These are phyloP conservation scores for Apodemia hepburni DNA, from an alignment of 2,888 invertebrate genomes.

Conservation along the genomic window DNA sequence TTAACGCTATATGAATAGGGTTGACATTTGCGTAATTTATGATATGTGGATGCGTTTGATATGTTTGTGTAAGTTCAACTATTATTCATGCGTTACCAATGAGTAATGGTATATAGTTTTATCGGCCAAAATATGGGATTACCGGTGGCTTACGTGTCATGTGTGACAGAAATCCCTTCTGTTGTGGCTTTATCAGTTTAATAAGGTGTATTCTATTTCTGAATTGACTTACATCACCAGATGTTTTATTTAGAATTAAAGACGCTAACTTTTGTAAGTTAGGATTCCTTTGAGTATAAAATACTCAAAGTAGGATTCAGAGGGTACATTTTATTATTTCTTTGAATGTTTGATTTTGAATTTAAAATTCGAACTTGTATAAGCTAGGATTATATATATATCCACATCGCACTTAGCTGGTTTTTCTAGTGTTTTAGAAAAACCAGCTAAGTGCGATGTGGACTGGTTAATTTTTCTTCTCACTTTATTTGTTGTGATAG, in stretches of 20 bases:
- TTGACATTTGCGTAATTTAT: conserved; percentile 1
- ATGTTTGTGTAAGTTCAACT: conserved; percentile 26
- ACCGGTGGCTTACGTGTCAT: conserved; percentile 34
- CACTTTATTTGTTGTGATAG: too few relatives aligned
- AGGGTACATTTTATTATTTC: too few relatives aligned
- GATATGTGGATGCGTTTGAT: conserved; percentile 7
- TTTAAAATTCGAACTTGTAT: too few relatives aligned
- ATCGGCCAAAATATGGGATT: conserved; percentile 48
- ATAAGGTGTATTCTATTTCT: conserved; percentile 11
- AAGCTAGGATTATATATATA: too few relatives aligned
- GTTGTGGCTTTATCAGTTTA: conserved; percentile 13
- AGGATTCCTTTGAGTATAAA: too few relatives aligned
- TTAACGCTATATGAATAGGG: not conserved
- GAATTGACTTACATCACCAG: conserved; percentile 1
- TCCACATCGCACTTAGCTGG: too few relatives aligned
- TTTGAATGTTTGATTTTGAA: too few relatives aligned
- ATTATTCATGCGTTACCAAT: conserved; percentile 45
- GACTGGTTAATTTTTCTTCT: too few relatives aligned
- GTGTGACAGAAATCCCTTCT: conserved; percentile 13
- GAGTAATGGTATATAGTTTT: conserved; percentile 47
- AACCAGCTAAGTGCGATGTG: too few relatives aligned
- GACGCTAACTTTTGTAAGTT: too few relatives aligned
- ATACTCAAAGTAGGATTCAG: too few relatives aligned
- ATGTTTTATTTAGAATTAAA: not conserved
- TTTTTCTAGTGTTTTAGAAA: too few relatives aligned